phyloP scores from a whole-genome alignment of 64 coral and sea anemone genomes.

The Platygyra sinensis region DNA sequence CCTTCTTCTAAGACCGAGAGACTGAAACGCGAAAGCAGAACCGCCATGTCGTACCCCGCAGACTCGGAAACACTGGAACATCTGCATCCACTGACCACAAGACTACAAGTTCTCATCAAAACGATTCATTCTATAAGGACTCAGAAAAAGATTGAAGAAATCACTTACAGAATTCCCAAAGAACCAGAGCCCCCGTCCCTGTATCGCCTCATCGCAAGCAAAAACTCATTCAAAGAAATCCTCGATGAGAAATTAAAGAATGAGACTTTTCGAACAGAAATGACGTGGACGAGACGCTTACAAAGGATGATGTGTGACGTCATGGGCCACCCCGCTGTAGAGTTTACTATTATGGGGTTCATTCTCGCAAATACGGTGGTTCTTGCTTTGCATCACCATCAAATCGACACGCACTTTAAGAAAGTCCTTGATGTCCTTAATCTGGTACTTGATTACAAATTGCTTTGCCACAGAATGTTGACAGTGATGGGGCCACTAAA shows the following conservation, averaged over 20 bases:
- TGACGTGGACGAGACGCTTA: constrained; percentile 20
- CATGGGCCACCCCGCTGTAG: constrained; percentile 61
- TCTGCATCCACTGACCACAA: constrained; percentile 46
- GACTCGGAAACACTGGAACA: constrained; percentile 66
- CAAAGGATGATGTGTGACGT: constrained; percentile 43
- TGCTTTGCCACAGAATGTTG: too few relatives aligned
- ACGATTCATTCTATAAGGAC: constrained; percentile 48
- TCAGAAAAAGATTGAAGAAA: constrained; percentile 37
- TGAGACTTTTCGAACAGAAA: constrained; percentile 32
- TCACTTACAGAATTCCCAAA: constrained; percentile 15
- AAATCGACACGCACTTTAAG: constrained; percentile 48
- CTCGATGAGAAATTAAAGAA: constrained; percentile 74
- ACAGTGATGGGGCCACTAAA: too few relatives aligned
- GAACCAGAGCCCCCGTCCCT: constrained; percentile 20
- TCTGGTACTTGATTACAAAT: constrained; percentile 30
- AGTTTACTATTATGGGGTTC: constrained; percentile 57
- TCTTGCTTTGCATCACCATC: constrained; percentile 72
- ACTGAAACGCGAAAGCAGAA: constrained; percentile 54
- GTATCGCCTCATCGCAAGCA: constrained; percentile 9
- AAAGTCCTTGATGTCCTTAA: constrained; percentile 54
- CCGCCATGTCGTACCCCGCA: constrained; percentile 62
- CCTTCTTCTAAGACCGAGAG: constrained; percentile 1
- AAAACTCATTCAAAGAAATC: constrained; percentile 64
- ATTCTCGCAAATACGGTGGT: constrained; percentile 75
- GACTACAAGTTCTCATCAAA: constrained; percentile 42